These are phyloP conservation scores for Galaxea fascicularis DNA, from an alignment of 92 coral and sea anemone genomes.

Conservation along the genomic window DNA sequence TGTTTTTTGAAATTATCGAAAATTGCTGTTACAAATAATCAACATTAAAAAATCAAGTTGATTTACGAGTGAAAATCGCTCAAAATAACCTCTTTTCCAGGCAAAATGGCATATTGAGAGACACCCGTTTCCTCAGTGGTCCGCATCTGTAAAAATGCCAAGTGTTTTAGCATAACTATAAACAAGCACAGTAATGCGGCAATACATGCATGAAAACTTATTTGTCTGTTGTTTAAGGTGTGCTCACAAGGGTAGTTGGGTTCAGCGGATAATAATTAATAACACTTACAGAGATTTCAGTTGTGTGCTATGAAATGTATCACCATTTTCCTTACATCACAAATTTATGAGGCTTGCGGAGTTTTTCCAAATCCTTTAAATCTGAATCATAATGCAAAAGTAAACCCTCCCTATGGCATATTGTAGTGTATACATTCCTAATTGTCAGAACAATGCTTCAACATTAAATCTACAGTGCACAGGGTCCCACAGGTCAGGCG, in stretches of 20 bases:
- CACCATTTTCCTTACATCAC: constrained; percentile 36
- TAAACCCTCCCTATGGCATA: constrained; percentile 10
- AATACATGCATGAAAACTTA: not conserved
- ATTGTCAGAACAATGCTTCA: constrained; percentile 20
- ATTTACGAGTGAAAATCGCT: not conserved
- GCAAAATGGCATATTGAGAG: not conserved
- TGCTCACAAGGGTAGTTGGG: constrained; percentile 3
- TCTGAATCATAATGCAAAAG: constrained; percentile 23
- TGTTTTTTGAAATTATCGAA: not conserved
- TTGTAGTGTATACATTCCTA: constrained; percentile 17
- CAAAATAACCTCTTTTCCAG: constrained; percentile 2
- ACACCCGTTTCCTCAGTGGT: constrained; percentile 4
- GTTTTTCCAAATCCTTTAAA: not conserved
- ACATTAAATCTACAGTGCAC: constrained; percentile 32
- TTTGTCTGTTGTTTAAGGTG: constrained; percentile 9
- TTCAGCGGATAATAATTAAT: not conserved
- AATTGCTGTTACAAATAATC: not conserved
- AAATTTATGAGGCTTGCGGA: constrained; percentile 27
- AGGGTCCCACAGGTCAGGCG: constrained; percentile 23
- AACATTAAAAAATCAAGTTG: not conserved
- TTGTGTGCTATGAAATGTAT: not conserved
- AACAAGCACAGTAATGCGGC: constrained; percentile 10
- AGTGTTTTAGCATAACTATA: not conserved
- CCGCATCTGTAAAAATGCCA: constrained; percentile 13
- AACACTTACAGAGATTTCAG: not conserved